Percentiles rank a stretch among this genome's conserved stretches.
phyloP scores from a whole-genome alignment of 2,888 invertebrate genomes.

The Anodontia alba region DNA sequence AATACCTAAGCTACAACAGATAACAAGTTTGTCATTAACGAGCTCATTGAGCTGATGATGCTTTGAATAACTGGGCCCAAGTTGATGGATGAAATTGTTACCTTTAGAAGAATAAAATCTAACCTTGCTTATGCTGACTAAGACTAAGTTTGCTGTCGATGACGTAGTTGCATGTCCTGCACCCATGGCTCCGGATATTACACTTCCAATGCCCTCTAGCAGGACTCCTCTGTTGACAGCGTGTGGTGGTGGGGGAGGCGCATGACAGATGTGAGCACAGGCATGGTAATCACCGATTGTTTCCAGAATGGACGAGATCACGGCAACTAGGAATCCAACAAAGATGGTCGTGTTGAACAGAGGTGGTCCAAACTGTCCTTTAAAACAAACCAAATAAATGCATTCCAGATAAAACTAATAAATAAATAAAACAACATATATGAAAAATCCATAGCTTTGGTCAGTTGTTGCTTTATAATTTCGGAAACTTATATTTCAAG shows the following conservation, averaged over 20 bases:
- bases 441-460: background rate
- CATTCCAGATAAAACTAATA: no score
- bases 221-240: conserved; percentile 76
- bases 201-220: conserved; percentile 71
- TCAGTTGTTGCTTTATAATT: no score
- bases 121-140: conserved; percentile 60
- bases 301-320: conserved; percentile 71
- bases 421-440: no score
- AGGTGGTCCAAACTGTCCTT: conserved; percentile 78
- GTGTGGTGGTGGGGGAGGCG: conserved; percentile 68
- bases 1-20: no score
- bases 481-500: no score
- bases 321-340: conserved; percentile 71
- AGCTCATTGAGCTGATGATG: no score
- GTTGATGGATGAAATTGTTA: no score
- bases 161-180: conserved; percentile 77
- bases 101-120: no score
- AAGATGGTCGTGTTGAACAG: conserved; percentile 66
- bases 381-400: conserved; percentile 22
- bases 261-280: conserved; percentile 60
- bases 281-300: conserved; percentile 77
- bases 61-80: no score
- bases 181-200: conserved; percentile 72
- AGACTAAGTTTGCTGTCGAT: conserved; percentile 70
- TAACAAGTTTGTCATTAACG: no score